Base-by-base conservation (phyloP, 2,888 invertebrate genomes). In the Aporophyla lueneburgensis region DNA sequence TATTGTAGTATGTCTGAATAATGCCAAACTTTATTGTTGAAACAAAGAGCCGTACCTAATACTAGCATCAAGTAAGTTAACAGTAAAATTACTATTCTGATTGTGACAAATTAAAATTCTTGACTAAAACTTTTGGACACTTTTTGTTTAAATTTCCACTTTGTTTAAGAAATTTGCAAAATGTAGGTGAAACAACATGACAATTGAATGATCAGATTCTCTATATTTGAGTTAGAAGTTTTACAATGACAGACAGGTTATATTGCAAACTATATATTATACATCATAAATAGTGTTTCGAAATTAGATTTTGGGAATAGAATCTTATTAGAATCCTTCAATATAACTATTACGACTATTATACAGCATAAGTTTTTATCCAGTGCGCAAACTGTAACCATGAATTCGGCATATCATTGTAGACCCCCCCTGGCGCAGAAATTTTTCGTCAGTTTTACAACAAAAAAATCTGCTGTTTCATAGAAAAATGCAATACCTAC, bases 131-230 rank as follows among this genome's bases (percentile, higher is more conserved):
- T 71, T 69, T 69, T 16, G 21, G 56, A 19, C n/a, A 54, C 62
- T 33, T 70, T 68, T 72, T 72, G 62, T 72, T 71, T 59, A 19
- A n/a, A 27, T 69, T 69, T 61, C 10, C 27, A 54, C 40, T 74
- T 67, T 67, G 51, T 56, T 12, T 53, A 53, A 69, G 46, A 63
- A 62, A 67, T 80, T 80, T n/a, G 16, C n/a, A 6, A 71, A 74
- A 75, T 43, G 2, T 51, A 14, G 27, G 63, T 51, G 46, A 53
- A 80, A 81, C 71, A 69, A 66, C 0, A 14, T 33, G 72, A 80
- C 58, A 71, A 72, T 33, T 4, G 6, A 27, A 21, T 21, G 66
- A 66, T 49, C 33, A 68, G 69, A 71, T 68, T 69, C 46, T 14
- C n/a, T 63, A 56, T 51, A 10, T 65, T 69, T 46, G 21, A 33